A percentile compares a stretch with the other conserved stretches of the same genome.
These are phyloP conservation scores for Pyrochroa serraticornis DNA, from an alignment of 2,888 invertebrate species.

Conservation along the genomic window DNA sequence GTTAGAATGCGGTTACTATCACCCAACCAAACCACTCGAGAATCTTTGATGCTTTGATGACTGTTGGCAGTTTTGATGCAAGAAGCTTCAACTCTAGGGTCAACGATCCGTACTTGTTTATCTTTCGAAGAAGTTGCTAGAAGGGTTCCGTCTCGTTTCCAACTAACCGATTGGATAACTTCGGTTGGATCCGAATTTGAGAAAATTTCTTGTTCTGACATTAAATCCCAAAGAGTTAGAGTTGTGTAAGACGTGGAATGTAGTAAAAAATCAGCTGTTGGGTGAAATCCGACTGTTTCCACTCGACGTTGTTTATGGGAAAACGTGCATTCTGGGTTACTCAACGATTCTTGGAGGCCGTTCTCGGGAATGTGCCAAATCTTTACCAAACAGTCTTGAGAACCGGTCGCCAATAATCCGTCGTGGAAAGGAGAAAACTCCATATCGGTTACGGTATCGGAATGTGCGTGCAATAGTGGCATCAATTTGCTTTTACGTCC, in stretches of 20 bases:
- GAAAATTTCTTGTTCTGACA: slow-evolving; percentile 80
- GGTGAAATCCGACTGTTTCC: slow-evolving; percentile 91
- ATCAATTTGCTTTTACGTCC: slow-evolving; percentile 88
- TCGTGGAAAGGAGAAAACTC: slow-evolving; percentile 96
- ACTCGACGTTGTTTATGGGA: slow-evolving; percentile 84
- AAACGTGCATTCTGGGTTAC: slow-evolving; percentile 79
- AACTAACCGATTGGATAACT: slow-evolving; percentile 87
- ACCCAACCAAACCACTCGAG: slow-evolving; percentile 89
- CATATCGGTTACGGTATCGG: slow-evolving; percentile 93
- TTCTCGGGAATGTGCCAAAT: slow-evolving; percentile 88
- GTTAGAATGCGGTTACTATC: slow-evolving; percentile 82
- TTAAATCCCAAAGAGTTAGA: slow-evolving; percentile 86
- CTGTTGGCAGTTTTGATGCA: slow-evolving; percentile 72
- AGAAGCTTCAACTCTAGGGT: slow-evolving; percentile 72
- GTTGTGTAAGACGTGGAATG: slow-evolving; percentile 84
- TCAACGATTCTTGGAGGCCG: slow-evolving; percentile 75
- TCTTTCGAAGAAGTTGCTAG: slow-evolving; percentile 92
- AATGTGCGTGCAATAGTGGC: slow-evolving; percentile 84
- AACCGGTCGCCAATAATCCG: slow-evolving; percentile 87
- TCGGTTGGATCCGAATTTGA: slow-evolving; percentile 75
- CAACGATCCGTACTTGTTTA: slow-evolving; percentile 83
- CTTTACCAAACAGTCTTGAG: slow-evolving; percentile 87
- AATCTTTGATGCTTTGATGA: slow-evolving; percentile 91
- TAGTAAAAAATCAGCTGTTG: slow-evolving; percentile 86
- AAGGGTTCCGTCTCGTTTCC: slow-evolving; percentile 85